phyloP scores from a whole-genome alignment of 2,113 vertebrate species.

The Opisthocomus hoazin region DNA sequence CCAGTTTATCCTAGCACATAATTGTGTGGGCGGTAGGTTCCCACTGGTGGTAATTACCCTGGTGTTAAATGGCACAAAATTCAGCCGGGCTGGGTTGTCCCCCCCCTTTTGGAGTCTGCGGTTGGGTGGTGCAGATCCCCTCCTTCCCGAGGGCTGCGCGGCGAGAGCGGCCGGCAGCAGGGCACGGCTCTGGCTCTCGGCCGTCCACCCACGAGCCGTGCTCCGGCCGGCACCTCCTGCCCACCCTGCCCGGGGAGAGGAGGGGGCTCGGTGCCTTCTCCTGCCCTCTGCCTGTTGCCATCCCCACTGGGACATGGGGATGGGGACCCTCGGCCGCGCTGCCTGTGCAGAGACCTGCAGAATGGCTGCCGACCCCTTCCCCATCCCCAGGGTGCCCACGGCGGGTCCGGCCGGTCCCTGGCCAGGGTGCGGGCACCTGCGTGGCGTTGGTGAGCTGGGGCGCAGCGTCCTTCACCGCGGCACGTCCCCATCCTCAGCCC shows the following conservation, averaged over 20 bases:
- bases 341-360: neutral
- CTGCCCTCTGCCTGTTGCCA: neutral
- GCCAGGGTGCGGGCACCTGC: accelerated
- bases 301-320: accelerated
- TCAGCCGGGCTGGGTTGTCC: neutral
- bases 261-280: accelerated
- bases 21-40: constrained; percentile 56
- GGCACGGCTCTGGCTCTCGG: neutral
- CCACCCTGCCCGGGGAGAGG: neutral
- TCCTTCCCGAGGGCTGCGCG: neutral
- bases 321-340: accelerated
- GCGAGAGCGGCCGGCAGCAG: neutral
- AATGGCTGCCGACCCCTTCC: accelerated
- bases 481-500: neutral
- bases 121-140: neutral
- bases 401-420: neutral
- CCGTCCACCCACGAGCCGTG: accelerated
- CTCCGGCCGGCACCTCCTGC: neutral
- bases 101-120: neutral
- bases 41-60: constrained; percentile 60
- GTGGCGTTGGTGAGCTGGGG: neutral
- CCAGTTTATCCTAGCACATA: constrained; percentile 60
- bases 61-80: constrained; percentile 53
- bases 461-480: accelerated
- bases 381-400: neutral